Percentiles rank a stretch among this genome's conserved stretches.
Evolutionary conservation across 2,888 invertebrate genomes (phyloP).

Genomic region (Hecatera dysodea): DNA sequence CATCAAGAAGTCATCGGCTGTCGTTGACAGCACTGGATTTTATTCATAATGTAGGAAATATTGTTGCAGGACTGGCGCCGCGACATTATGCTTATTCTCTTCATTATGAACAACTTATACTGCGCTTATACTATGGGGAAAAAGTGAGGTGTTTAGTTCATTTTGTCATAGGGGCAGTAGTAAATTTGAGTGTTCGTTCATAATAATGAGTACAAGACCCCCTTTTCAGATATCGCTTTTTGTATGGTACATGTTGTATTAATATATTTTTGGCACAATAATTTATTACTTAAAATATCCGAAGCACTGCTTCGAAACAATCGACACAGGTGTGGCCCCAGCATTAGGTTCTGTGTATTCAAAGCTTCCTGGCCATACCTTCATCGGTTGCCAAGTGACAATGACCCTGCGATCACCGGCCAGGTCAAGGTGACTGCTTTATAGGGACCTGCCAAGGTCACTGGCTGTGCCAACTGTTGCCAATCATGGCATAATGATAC

Average conservation of each 20-base stretch:
- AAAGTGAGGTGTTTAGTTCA: too few species aligned
- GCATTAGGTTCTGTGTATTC: constrained; percentile 41
- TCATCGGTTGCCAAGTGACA: constrained; percentile 70
- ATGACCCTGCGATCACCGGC: constrained; percentile 74
- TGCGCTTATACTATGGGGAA: too few species aligned
- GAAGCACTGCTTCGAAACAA: background rate
- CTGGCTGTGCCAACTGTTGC: constrained; percentile 67
- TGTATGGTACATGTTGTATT: too few species aligned
- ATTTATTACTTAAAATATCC: background rate
- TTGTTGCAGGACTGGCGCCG: too few species aligned
- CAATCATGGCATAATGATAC: constrained; percentile 60
- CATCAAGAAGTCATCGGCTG: background rate
- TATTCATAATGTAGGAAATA: too few species aligned
- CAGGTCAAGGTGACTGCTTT: constrained; percentile 79
- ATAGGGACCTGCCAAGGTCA: constrained; percentile 75
- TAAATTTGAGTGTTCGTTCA: too few species aligned
- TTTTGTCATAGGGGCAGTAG: too few species aligned
- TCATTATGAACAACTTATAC: too few species aligned
- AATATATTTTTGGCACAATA: too few species aligned
- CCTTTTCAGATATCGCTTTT: too few species aligned
- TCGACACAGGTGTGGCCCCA: background rate
- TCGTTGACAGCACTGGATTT: background rate
- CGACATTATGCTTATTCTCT: too few species aligned
- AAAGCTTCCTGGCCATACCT: constrained; percentile 38
- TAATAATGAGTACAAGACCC: too few species aligned